Base-by-base conservation (phyloP, 2,113 vertebrate genomes). In the Gymnobelideus leadbeateri region DNA sequence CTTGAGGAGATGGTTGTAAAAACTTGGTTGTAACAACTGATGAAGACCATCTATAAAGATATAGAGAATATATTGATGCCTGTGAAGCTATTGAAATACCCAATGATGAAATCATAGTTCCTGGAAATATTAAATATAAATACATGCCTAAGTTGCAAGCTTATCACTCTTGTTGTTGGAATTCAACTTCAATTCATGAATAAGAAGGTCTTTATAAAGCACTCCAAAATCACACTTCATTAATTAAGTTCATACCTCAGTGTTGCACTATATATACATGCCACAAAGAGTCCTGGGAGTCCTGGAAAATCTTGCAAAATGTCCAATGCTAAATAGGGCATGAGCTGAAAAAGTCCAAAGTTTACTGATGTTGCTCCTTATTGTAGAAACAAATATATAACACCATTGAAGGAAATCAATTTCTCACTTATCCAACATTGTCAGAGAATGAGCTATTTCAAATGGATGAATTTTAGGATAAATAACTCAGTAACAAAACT, bases 291-390 rank as follows among this genome's bases (percentile, higher is more conserved):
- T 3, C 99, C 99, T 0, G 99, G 99, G 89, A 99, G 94, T 96
- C 99, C 99, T 12, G 99, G 99, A 94, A 98, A 99, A 90, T 97
- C 98, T 1, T 8, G 97, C 93, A 99, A 98, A 97, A 99, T 99
- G 96, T 99, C 99, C 99, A 99, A 98, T 24, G 99, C 99, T 92
- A 99, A 97, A 97, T 99, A 99, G 37, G 99, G 99, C 98, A 99
- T 99, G 84, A 99, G 98, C 99, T 99, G 98, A 96, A 98, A 98
- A 98, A 98, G 92, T 95, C 50, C 95, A 93, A 98, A 96, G 97
- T 96, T 89, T 55, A 89, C 28, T 97, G 43, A 21, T 43, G 37
- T 84, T 84, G 16, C 9, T 43, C 1, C 16, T 43, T 84, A 61
- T 31, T 7, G 43, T 19, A 84, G 37, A 84, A 84, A 77, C 8